Evolutionary conservation across 2,797 vertebrate species (phyloP), one percentile per base, ranked within the genome.

Genomic region (Channallabes apus): DNA sequence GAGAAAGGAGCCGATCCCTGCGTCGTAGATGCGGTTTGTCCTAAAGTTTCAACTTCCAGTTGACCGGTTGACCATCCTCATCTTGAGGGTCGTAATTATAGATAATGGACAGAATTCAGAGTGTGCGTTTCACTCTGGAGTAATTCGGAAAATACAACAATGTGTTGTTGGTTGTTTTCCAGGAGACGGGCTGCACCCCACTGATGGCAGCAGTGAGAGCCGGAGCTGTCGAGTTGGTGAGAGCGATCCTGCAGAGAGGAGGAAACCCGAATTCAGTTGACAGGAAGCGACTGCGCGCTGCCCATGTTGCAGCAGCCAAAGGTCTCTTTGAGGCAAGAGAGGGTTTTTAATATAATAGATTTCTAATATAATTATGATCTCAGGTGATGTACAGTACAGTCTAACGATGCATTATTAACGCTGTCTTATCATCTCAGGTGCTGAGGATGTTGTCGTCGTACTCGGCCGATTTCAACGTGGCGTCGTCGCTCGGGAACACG

Each of bases 251-350:
- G 2, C 92, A 93, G 82, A 93, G 90, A 89, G 95, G 94, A 81
- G 95, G 89, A 0, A 88, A 95, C 18, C 94, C 95, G 54, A 95
- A 95, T 76, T 4, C 90, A 0, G 91, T 94, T 76, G 96, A 97
- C 92, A 91, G 93, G 0, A 92, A 94, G 0, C 92, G 93, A 83
- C 90, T 91, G 73, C 91, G 90, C 0, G 94, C 95, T 38, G 94
- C 93, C 2, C 96, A 97, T 89, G 95, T 96, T n/a, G 96, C 96
- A 80, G 96, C 96, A 83, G 93, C 92, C 91, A 95, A 94, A 87
- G 96, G 96, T 65, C 95, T 91, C 88, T 92, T 97, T 59, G 93
- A 96, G 93, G 96, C 96, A 90, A 76, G 51, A 54, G 3, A 58
- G 29, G 17, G 18, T 32, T 69, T 38, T 20, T 69, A 61, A 6